A percentile compares a stretch with the other conserved stretches of the same genome.
These are phyloP conservation scores for Petrocephalus zakoni DNA, from an alignment of 2,113 vertebrate species.

Conservation along the genomic window DNA sequence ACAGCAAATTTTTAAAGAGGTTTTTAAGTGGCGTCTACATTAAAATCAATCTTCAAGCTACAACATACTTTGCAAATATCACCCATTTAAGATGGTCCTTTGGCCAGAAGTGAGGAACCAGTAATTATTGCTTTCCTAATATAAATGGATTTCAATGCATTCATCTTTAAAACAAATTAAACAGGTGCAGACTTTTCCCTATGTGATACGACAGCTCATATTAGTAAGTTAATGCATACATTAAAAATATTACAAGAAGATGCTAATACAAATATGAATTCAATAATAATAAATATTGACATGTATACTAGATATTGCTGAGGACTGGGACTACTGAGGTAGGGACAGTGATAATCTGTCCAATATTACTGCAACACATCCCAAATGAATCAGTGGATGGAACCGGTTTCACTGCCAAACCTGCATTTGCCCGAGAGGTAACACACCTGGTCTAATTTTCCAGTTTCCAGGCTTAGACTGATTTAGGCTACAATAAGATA, in stretches of 20 bases:
- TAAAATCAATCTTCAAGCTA: neutral
- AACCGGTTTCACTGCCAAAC: neutral
- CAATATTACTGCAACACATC: neutral
- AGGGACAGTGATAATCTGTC: neutral
- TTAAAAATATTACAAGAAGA: neutral
- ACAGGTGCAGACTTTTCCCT: neutral
- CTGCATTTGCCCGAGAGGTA: neutral
- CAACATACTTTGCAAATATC: neutral
- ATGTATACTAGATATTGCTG: neutral
- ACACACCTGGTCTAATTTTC: neutral
- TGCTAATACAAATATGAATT: neutral
- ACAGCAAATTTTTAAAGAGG: neutral
- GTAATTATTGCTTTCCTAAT: neutral
- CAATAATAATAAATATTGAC: neutral
- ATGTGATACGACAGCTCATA: neutral
- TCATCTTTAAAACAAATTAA: neutral
- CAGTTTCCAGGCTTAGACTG: too few species aligned
- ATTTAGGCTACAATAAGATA: neutral
- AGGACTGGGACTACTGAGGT: neutral
- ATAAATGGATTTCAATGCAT: neutral
- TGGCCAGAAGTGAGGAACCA: neutral
- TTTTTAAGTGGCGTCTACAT: neutral
- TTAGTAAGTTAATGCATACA: neutral
- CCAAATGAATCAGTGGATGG: neutral
- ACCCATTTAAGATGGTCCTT: neutral